A percentile compares a stretch with the other conserved stretches of the same genome.
Conservation (phyloP, 2,888 invertebrate genomes). For the Rotaria magnacalcarata region DNA sequence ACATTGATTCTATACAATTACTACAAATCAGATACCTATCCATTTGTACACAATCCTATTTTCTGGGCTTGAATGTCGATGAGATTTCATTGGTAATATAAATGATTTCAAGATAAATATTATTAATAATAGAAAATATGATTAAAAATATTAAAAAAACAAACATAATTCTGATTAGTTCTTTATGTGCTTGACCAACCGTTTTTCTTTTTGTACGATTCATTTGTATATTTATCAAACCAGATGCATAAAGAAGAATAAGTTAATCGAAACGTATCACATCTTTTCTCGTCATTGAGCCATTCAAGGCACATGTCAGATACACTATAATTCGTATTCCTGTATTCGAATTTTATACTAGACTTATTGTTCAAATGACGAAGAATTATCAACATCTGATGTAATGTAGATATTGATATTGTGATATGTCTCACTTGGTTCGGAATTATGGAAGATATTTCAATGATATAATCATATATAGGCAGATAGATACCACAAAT, state of each 20-base stretch:
- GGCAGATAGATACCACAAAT: neutral
- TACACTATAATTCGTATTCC: neutral
- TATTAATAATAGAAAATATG: too few species aligned
- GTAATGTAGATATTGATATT: neutral
- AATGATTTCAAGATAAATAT: too few species aligned
- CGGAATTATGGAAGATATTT: neutral
- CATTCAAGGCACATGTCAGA: neutral
- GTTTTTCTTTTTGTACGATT: neutral
- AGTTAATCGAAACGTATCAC: neutral
- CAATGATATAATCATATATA: neutral
- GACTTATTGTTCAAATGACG: neutral
- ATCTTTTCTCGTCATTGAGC: neutral
- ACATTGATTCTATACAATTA: too few species aligned
- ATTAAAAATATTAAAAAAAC: too few species aligned
- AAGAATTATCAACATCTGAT: neutral
- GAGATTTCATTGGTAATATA: too few species aligned
- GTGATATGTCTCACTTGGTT: neutral
- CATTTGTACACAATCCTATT: too few species aligned
- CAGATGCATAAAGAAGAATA: neutral
- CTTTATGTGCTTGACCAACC: too few species aligned
- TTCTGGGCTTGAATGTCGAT: too few species aligned
- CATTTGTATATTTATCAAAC: neutral
- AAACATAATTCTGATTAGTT: too few species aligned
- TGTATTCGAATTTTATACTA: neutral
- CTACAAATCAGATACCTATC: too few species aligned